Percentiles rank a stretch among this genome's conserved stretches.
Evolutionary conservation across 1,140 invertebrate genomes (phyloP).

Genomic region (Diprion similis): DNA sequence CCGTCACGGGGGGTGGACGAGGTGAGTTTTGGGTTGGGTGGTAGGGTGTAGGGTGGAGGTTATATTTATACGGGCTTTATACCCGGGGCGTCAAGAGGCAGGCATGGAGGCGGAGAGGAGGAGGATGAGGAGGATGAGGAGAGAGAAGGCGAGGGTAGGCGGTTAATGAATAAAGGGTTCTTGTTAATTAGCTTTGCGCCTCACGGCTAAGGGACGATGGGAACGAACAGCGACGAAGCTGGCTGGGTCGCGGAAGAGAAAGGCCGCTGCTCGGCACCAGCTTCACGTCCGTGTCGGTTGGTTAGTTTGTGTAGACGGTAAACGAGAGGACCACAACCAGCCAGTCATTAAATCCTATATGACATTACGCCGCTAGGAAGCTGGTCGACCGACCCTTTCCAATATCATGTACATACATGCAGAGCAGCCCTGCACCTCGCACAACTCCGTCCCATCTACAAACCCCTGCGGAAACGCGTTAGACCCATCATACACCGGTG

Average conservation of each 20-base stretch:
- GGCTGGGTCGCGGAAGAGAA: neutral
- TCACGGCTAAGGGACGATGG: neutral
- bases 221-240: neutral
- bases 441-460: no score
- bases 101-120: neutral
- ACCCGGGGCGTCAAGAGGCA: neutral
- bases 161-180: conserved; percentile 7
- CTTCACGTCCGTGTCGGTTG: no score
- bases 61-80: no score
- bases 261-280: no score
- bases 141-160: neutral
- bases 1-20: no score
- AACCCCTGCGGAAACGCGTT: no score
- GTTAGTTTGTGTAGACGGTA: no score
- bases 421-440: no score
- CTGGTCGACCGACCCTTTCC: neutral
- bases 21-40: no score
- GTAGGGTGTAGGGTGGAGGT: no score
- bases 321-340: neutral
- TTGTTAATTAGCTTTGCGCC: neutral
- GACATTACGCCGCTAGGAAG: neutral
- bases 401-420: neutral
- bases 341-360: neutral
- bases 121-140: neutral
- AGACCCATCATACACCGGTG: no score